Conservation (phyloP, 2,888 invertebrate species). For the Drosophila atripex region DNA sequence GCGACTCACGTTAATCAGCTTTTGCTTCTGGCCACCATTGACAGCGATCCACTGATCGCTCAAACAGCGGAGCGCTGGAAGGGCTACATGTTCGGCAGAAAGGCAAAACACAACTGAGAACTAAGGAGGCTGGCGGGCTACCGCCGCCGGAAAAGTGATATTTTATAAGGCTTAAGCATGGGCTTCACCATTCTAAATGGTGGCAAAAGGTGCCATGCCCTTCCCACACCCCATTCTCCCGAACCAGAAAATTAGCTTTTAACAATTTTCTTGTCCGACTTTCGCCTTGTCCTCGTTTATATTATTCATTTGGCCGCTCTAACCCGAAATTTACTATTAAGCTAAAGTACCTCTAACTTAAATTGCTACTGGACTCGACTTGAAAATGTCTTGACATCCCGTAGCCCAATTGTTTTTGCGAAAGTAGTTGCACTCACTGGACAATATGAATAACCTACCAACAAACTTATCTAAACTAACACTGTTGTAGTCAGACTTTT, state of each 20-base stretch:
- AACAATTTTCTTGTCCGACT: conserved; percentile 10
- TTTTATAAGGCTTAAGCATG: conserved; percentile 55
- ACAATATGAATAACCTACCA: conserved; percentile 58
- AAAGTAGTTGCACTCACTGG: conserved; percentile 72
- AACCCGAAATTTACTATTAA: conserved; percentile 44
- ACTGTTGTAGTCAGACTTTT: conserved; percentile 57
- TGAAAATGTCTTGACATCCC: conserved; percentile 35
- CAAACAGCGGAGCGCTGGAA: conserved; percentile 96
- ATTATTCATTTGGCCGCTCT: conserved; percentile 42
- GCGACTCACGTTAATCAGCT: conserved; percentile 98
- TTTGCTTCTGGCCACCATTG: conserved; percentile 93
- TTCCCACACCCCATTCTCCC: conserved; percentile 25
- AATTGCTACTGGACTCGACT: conserved; percentile 53
- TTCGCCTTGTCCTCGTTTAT: conserved; percentile 43
- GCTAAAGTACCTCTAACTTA: conserved; percentile 61
- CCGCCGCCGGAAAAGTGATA: conserved; percentile 66
- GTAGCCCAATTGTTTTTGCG: conserved; percentile 57
- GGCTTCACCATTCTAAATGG: conserved; percentile 68
- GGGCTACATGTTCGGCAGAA: conserved; percentile 97
- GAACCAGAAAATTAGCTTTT: conserved; percentile 12
- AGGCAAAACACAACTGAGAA: conserved; percentile 94
- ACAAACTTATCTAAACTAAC: conserved; percentile 29
- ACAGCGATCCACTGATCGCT: conserved; percentile 91
- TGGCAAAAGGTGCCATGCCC: conserved; percentile 48
- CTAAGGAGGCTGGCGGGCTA: conserved; percentile 66